A percentile compares a stretch with the other conserved stretches of the same genome.
Conservation (phyloP, 1,140 invertebrate species). For the Temnothorax curvispinosus region DNA sequence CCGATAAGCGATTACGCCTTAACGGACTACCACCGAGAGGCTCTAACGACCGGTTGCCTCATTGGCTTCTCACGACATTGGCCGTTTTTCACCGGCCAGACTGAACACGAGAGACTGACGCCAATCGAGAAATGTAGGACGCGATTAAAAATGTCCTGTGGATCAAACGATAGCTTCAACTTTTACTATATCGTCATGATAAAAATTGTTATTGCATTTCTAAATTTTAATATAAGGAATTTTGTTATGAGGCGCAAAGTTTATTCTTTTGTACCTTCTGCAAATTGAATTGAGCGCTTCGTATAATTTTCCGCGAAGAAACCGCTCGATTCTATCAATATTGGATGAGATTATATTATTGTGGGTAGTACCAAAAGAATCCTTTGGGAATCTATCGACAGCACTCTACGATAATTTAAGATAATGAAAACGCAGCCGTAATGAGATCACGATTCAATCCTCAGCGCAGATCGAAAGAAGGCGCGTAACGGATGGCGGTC, state of each 20-base stretch:
- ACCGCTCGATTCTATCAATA: slow-evolving; percentile 19
- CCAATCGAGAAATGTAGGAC: slow-evolving; percentile 24
- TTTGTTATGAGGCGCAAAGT: neutral
- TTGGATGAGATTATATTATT: neutral
- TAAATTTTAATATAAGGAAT: neutral
- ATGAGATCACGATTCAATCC: slow-evolving; percentile 70
- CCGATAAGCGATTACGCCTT: slow-evolving; percentile 81
- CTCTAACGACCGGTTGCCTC: slow-evolving; percentile 82
- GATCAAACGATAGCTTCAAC: neutral
- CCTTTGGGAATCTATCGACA: neutral
- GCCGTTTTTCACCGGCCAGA: slow-evolving; percentile 37
- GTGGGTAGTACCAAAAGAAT: neutral
- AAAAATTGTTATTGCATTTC: neutral
- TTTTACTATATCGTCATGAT: neutral
- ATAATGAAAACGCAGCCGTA: slow-evolving; percentile 51
- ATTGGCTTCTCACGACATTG: slow-evolving; percentile 79
- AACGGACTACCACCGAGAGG: slow-evolving; percentile 75
- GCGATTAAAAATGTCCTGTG: slow-evolving; percentile 17
- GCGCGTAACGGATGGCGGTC: slow-evolving; percentile 75
- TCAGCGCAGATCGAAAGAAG: slow-evolving; percentile 67
- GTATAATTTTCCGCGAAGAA: neutral
- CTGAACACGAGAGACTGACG: slow-evolving; percentile 4
- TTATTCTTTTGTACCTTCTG: neutral
- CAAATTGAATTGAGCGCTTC: neutral
- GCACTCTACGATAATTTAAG: slow-evolving; percentile 9